phyloP scores from a whole-genome alignment of 2,888 invertebrate genomes.

The Mythimna ferrago region DNA sequence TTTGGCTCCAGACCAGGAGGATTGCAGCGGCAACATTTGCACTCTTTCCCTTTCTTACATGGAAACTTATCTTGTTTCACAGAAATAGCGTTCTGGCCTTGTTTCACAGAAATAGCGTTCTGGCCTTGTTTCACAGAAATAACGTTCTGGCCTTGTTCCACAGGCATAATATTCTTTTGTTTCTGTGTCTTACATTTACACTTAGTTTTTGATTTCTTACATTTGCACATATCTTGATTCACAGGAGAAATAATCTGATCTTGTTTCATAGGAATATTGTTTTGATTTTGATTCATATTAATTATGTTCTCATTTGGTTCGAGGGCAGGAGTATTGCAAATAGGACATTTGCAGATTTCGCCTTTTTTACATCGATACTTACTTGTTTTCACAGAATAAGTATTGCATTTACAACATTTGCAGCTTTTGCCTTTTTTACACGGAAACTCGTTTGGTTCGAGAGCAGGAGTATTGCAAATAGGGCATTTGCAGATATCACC shows the following conservation, averaged over 20 bases:
- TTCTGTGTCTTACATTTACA: neutral
- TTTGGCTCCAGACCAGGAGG: no score
- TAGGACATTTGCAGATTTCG: neutral
- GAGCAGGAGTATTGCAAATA: neutral
- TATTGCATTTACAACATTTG: constrained; percentile 20
- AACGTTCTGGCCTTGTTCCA: no score
- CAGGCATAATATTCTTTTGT: no score
- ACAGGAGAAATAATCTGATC: neutral
- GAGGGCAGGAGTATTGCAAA: neutral
- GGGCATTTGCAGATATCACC: constrained; percentile 3
- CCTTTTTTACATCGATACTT: constrained; percentile 15
- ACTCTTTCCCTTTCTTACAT: neutral
- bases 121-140: no score
- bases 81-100: no score
- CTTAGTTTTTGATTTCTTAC: constrained; percentile 7
- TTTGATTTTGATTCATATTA: neutral
- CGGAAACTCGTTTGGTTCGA: constrained; percentile 1
- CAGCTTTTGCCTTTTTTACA: constrained; percentile 1
- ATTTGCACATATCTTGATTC: neutral
- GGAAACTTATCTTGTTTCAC: neutral
- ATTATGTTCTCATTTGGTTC: neutral
- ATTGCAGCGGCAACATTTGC: neutral
- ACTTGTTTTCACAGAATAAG: neutral
- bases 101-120: no score
- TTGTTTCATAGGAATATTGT: neutral